These are phyloP conservation scores for Berghia stephanieae DNA, from an alignment of 1,140 invertebrate genomes.

Conservation along the genomic window DNA sequence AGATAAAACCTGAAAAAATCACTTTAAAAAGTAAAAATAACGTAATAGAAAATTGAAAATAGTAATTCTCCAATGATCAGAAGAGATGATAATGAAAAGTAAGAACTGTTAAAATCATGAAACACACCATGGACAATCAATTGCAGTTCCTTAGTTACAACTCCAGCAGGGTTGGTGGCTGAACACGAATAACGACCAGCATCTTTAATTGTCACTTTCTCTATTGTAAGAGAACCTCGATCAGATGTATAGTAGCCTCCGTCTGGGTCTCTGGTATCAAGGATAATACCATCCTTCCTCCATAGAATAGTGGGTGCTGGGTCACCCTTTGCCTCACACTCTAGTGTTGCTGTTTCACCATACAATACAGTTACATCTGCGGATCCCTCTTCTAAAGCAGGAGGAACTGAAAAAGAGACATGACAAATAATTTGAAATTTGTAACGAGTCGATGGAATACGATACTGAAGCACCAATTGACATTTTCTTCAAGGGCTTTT, in stretches of 20 bases:
- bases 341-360: slow-evolving; percentile 66
- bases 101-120: background rate
- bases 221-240: slow-evolving; percentile 45
- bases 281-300: slow-evolving; percentile 57
- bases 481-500: too few species aligned
- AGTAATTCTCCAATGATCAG: too few species aligned
- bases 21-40: too few species aligned
- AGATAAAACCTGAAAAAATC: too few species aligned
- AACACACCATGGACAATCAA: slow-evolving; percentile 61
- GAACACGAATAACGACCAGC: slow-evolving; percentile 68
- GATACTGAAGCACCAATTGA: too few species aligned
- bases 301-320: slow-evolving; percentile 65
- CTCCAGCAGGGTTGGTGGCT: slow-evolving; percentile 67
- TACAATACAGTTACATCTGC: slow-evolving; percentile 94
- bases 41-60: too few species aligned
- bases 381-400: slow-evolving; percentile 84
- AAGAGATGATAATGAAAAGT: background rate
- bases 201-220: slow-evolving; percentile 47
- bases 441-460: background rate
- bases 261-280: slow-evolving; percentile 44
- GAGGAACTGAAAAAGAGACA: slow-evolving; percentile 73
- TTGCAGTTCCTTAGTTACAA: slow-evolving; percentile 58
- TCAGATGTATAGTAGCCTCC: slow-evolving; percentile 38
- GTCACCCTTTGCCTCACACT: slow-evolving; percentile 68
- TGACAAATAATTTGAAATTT: background rate